Percentiles rank a stretch among this genome's conserved stretches.
Conservation (phyloP, 2,888 invertebrate species). For the Pterostichus madidus region DNA sequence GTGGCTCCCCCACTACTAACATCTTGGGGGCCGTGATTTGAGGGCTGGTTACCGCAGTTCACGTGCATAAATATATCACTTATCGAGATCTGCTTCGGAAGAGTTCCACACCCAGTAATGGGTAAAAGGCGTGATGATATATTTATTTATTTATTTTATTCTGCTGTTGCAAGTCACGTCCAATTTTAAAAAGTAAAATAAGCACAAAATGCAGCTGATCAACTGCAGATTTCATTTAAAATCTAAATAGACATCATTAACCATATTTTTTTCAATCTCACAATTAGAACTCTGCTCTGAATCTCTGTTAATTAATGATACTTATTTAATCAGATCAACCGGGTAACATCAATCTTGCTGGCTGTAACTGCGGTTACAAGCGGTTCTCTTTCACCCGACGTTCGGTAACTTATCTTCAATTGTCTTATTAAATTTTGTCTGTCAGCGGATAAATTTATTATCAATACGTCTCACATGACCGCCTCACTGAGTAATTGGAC, state of each 20-base stretch:
- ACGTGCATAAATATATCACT: no score
- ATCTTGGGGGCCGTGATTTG: no score
- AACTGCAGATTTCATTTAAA: not conserved
- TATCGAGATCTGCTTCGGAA: no score
- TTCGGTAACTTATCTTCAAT: constrained; percentile 54
- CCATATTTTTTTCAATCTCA: constrained; percentile 22
- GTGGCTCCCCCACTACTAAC: no score
- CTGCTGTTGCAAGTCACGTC: no score
- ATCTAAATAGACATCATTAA: constrained; percentile 26
- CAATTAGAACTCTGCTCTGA: constrained; percentile 39
- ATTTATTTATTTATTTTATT: no score
- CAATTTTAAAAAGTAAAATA: no score
- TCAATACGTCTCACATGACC: constrained; percentile 42
- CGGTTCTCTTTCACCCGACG: constrained; percentile 51
- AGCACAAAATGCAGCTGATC: no score
- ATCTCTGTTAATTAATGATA: constrained; percentile 60
- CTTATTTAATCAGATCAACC: constrained; percentile 63
- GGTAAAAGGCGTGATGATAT: no score
- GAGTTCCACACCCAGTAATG: no score
- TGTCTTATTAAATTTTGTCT: constrained; percentile 66
- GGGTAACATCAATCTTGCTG: constrained; percentile 59
- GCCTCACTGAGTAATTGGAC: constrained; percentile 40
- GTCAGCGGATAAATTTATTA: constrained; percentile 59
- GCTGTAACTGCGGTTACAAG: not conserved
- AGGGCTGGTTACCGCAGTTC: no score